phyloP scores from a whole-genome alignment of 1,140 invertebrate genomes.

The Orchestia grillus region DNA sequence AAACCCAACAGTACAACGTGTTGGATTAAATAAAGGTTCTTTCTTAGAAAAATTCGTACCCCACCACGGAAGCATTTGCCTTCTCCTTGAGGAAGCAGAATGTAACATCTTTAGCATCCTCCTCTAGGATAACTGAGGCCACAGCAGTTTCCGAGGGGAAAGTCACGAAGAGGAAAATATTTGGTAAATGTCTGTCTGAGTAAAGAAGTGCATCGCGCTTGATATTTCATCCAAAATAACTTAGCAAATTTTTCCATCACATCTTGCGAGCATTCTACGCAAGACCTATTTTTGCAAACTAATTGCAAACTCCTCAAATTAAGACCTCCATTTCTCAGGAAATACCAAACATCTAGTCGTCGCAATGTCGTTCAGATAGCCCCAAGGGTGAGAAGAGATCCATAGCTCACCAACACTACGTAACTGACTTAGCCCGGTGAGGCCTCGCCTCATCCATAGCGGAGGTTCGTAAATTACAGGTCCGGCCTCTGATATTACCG shows the following conservation, averaged over 20 bases:
- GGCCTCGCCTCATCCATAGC: neutral
- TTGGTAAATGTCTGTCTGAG: too few relatives aligned
- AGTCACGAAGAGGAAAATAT: too few relatives aligned
- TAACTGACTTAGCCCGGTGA: neutral
- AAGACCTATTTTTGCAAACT: neutral
- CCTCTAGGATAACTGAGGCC: too few relatives aligned
- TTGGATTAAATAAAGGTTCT: too few relatives aligned
- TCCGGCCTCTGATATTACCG: neutral
- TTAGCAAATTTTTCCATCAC: neutral
- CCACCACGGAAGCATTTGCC: too few relatives aligned
- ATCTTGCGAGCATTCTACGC: neutral
- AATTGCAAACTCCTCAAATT: neutral
- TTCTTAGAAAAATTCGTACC: too few relatives aligned
- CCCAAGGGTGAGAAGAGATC: neutral
- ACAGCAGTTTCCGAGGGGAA: too few relatives aligned
- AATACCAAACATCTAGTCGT: neutral
- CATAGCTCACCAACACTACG: neutral
- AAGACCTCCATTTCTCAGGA: neutral
- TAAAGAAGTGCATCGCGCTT: neutral
- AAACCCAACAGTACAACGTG: too few relatives aligned
- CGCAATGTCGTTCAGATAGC: neutral
- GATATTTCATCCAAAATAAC: neutral
- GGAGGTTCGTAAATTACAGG: conserved; percentile 7
- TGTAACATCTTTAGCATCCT: too few relatives aligned
- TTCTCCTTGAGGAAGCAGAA: too few relatives aligned